These are phyloP conservation scores for Seriola rivoliana DNA, from an alignment of 2,113 vertebrate species.

Conservation along the genomic window DNA sequence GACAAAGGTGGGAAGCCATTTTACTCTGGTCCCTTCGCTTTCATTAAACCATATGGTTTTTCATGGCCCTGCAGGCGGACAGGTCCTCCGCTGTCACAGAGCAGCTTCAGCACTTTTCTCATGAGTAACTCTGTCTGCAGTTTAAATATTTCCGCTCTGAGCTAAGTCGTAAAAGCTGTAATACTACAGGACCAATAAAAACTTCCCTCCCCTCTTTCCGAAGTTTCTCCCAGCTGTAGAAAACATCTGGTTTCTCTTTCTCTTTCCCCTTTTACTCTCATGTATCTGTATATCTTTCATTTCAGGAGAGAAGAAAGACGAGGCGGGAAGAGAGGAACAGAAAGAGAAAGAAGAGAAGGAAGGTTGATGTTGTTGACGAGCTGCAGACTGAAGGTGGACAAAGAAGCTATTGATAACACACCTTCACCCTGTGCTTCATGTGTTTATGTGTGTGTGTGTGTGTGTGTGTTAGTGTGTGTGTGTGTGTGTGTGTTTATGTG, in stretches of 20 bases:
- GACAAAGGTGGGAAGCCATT: no score
- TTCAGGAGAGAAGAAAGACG: slow-evolving; percentile 41
- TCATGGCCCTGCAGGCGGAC: background rate
- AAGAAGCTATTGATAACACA: slow-evolving; percentile 43
- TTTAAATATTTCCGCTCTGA: background rate
- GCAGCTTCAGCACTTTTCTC: background rate
- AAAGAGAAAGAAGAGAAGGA: background rate
- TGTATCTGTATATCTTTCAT: slow-evolving; percentile 23
- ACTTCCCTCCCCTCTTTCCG: background rate
- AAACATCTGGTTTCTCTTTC: slow-evolving; percentile 20
- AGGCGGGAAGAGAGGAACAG: background rate
- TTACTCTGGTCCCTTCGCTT: no score
- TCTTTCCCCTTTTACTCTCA: slow-evolving; percentile 17
- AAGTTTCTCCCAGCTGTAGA: background rate
- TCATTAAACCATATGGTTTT: background rate
- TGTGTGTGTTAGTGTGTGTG: slow-evolving; percentile 20
- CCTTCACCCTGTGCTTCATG: background rate
- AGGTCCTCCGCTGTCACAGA: slow-evolving; percentile 4
- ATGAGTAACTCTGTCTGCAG: background rate
- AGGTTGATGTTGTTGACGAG: slow-evolving; percentile 18
- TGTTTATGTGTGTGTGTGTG: slow-evolving; percentile 15
- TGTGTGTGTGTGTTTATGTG: background rate
- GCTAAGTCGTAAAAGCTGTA: background rate
- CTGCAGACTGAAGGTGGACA: slow-evolving; percentile 43
- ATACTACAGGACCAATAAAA: background rate